Conservation (phyloP, 1,140 invertebrate species). For the Delia radicum region DNA sequence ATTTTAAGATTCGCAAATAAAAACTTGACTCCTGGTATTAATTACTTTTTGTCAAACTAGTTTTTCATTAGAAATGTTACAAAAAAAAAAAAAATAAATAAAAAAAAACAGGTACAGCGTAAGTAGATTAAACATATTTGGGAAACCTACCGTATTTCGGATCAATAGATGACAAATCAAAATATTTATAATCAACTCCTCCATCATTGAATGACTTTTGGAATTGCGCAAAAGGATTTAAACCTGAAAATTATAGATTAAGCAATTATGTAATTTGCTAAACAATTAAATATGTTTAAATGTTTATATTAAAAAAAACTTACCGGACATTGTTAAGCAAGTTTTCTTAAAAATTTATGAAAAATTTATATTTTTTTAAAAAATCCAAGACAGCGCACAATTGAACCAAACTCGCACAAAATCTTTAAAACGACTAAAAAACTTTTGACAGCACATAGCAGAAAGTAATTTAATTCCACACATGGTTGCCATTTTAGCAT, state of each 20-base stretch:
- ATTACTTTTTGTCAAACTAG: no score
- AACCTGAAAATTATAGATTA: conserved; percentile 47
- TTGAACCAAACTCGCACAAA: background rate
- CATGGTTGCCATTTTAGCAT: no score
- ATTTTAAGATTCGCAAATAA: no score
- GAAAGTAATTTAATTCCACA: no score
- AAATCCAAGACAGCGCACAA: background rate
- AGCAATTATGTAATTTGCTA: background rate
- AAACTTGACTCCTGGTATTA: no score
- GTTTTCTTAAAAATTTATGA: background rate
- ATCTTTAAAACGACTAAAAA: background rate
- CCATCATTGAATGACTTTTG: conserved; percentile 68
- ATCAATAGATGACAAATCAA: conserved; percentile 69
- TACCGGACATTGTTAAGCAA: background rate
- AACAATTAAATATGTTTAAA: no score
- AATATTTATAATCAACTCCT: conserved; percentile 72
- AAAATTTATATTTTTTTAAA: no score
- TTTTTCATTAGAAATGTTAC: no score
- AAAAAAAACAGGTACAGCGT: no score
- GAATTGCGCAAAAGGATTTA: conserved; percentile 71
- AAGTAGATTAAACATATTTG: no score
- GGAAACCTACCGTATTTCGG: conserved; percentile 76
- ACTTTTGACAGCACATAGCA: background rate
- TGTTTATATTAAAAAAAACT: no score
- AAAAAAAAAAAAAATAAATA: no score